phyloP scores from a whole-genome alignment of 2,888 invertebrate species.

The Drosophila birchii region DNA sequence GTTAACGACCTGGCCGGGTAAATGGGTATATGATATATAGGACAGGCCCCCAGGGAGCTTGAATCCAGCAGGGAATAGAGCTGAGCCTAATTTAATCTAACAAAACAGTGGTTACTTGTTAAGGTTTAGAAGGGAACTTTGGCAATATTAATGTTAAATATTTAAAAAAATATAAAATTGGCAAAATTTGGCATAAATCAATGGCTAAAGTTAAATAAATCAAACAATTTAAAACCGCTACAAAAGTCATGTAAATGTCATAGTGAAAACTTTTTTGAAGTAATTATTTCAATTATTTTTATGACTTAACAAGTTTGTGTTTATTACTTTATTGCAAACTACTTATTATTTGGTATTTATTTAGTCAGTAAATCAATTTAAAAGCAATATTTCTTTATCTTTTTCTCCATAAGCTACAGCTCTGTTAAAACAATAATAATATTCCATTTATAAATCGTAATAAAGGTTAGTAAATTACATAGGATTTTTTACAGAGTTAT shows the following conservation, averaged over 20 bases:
- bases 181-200: too few species aligned
- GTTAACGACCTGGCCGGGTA: conserved; percentile 9
- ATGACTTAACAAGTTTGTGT: too few species aligned
- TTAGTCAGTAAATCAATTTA: neutral
- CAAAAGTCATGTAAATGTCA: neutral
- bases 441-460: too few species aligned
- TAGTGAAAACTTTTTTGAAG: neutral
- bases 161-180: neutral
- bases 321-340: too few species aligned
- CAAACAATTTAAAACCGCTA: too few species aligned
- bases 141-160: neutral
- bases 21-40: conserved; percentile 22
- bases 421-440: neutral
- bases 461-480: neutral
- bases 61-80: conserved; percentile 4
- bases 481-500: neutral
- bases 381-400: neutral
- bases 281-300: too few species aligned
- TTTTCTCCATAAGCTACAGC: neutral
- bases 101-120: conserved; percentile 7
- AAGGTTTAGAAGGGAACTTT: neutral
- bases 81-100: conserved; percentile 22
- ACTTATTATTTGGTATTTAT: too few species aligned
- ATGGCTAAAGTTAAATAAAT: too few species aligned
- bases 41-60: conserved; percentile 9